Conservation (phyloP, 1,140 invertebrate genomes). For the Oryctes rhinoceros region DNA sequence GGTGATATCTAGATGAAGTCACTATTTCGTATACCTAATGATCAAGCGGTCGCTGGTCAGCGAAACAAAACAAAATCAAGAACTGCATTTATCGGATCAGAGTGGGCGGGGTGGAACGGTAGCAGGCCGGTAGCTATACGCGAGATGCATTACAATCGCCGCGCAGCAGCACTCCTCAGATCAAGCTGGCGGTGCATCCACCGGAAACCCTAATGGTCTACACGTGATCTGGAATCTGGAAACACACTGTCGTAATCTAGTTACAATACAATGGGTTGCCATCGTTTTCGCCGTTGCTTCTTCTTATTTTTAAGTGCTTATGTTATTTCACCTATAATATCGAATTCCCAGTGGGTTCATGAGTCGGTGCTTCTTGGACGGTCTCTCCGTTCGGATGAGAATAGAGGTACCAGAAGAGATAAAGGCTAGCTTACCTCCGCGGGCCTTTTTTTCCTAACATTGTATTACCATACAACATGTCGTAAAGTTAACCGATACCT, state of each 20-base stretch:
- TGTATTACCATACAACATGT: conserved; percentile 37
- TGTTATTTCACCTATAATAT: conserved; percentile 42
- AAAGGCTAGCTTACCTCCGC: conserved; percentile 20
- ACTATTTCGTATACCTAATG: conserved; percentile 44
- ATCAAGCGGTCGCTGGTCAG: conserved; percentile 42
- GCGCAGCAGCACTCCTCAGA: conserved; percentile 43
- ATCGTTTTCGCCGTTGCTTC: conserved; percentile 39
- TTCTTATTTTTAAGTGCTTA: conserved; percentile 40
- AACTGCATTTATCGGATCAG: conserved; percentile 53
- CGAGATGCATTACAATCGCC: conserved; percentile 50
- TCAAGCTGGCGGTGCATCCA: conserved; percentile 48
- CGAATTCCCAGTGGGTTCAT: conserved; percentile 40
- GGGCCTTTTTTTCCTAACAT: conserved; percentile 11
- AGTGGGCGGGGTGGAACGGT: conserved; percentile 53
- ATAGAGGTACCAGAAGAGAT: conserved; percentile 24
- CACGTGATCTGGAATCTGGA: conserved; percentile 59
- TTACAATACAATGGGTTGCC: conserved; percentile 53
- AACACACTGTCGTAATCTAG: conserved; percentile 53
- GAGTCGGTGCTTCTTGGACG: background rate
- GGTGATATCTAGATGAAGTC: conserved; percentile 30
- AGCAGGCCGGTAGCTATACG: conserved; percentile 51
- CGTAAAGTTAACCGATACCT: conserved; percentile 31
- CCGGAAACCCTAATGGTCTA: conserved; percentile 57
- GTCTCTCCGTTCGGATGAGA: background rate
- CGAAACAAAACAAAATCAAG: conserved; percentile 52